Evolutionary conservation across 2,113 vertebrate species (phyloP), one percentile per base, ranked within the genome.

Genomic region (Entosphenus tridentatus): DNA sequence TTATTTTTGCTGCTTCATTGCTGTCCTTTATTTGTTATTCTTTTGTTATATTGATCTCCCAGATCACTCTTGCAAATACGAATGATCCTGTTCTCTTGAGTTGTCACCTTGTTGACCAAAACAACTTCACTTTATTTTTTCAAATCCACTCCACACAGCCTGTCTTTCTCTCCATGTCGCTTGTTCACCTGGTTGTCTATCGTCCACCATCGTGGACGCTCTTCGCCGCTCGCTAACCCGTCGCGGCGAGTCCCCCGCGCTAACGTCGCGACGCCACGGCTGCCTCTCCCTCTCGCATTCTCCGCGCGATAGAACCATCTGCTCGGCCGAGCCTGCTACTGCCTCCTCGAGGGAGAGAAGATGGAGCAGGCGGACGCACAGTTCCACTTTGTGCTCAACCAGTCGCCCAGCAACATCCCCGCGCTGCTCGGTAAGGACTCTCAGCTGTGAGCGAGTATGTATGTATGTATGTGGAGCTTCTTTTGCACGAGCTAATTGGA

Each of bases 321-420:
- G 77, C 75, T 98, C 82, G 93, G 93, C 75, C 83, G 93, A 85
- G 93, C 93, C 70, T 98, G 93, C 75, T 98, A 96, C 79, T 98
- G 93, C 75, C 80, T 98, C n/a, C 81, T 98, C 76, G 93, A 98
- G 78, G 93, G 93, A 73, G 93, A 98, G 80, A 98, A 98, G 79
- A 98, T 98, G 93, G 93, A 98, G 77, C 93, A 98, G 72, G 93
- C 93, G 10, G 93, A 98, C 59, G 93, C 93, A 56, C 92, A 98
- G 67, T 98, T 98, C 80, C 90, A 96, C 78, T 98, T 98, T 16
- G 93, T 98, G 71, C 86, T 98, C 70, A 98, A 98, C 76, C 92
- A 96, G 78, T 95, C 93, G 74, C 93, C 93, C 71, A 96, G 95
- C 80, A 96, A 98, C 78, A 98, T 98, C 76, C 93, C 93, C 71